phyloP scores from a whole-genome alignment of 2,113 vertebrate species.

The Progne subis region DNA sequence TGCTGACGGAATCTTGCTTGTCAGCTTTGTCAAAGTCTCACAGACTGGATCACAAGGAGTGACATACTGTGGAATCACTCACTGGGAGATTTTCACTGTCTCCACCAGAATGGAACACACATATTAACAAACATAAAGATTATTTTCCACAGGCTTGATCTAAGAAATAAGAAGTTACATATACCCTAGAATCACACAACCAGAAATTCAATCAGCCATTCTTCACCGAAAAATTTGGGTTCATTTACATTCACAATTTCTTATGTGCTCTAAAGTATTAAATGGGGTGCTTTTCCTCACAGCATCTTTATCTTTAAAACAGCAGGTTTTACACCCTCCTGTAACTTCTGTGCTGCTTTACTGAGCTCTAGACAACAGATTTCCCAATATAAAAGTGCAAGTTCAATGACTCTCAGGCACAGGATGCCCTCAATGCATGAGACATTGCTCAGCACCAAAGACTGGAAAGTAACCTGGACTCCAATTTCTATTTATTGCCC shows the following conservation, averaged over 20 bases:
- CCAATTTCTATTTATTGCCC: not conserved
- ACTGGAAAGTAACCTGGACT: not conserved
- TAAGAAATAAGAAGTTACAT: not conserved
- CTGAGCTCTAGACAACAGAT: not conserved
- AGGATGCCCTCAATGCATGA: accelerated
- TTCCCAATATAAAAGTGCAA: not conserved
- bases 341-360: not conserved
- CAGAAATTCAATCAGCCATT: not conserved
- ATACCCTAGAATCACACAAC: not conserved
- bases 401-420: not conserved
- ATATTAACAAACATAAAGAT: not conserved
- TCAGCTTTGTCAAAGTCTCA: not conserved
- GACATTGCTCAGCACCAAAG: not conserved
- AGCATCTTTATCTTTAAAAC: not conserved
- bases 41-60: not conserved
- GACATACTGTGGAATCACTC: not conserved
- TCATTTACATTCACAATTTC: not conserved
- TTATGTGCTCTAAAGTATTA: not conserved
- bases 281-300: not conserved
- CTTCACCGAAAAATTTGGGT: not conserved
- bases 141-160: not conserved
- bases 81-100: not conserved
- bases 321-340: not conserved
- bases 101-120: not conserved
- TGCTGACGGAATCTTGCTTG: not conserved